Conservation (phyloP, 1,140 invertebrate species). For the Papilio polytes region DNA sequence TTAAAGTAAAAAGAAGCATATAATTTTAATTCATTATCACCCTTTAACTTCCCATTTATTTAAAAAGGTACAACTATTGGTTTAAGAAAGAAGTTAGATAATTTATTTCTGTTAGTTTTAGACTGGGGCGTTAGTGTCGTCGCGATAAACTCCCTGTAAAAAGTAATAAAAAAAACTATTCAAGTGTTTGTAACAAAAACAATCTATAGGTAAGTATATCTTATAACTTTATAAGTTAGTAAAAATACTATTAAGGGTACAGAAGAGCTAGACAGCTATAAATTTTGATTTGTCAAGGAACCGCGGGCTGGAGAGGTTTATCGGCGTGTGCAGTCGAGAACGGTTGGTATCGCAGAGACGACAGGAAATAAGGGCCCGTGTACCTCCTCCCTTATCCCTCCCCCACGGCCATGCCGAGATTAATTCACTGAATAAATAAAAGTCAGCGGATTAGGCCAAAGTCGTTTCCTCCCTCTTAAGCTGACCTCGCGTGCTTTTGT, state of each 20-base stretch:
- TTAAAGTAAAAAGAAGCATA: no score
- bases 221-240: neutral
- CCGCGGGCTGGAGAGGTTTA: conserved; percentile 54
- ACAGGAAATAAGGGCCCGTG: conserved; percentile 75
- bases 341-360: conserved; percentile 57
- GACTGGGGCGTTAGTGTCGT: no score
- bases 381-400: conserved; percentile 58
- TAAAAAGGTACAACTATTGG: no score
- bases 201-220: no score
- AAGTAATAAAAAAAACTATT: no score
- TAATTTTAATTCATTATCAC: no score
- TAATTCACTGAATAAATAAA: conserved; percentile 84
- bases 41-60: no score
- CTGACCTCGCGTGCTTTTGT: conserved; percentile 81
- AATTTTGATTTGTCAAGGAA: conserved; percentile 60
- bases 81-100: no score
- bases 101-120: no score
- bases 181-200: no score
- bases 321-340: conserved; percentile 61
- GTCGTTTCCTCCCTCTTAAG: conserved; percentile 82
- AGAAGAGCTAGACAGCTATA: conserved; percentile 52
- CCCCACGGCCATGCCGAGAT: conserved; percentile 67
- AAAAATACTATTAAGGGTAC: conserved; percentile 33
- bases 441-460: conserved; percentile 83
- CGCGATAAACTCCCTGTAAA: no score